Percentiles rank a stretch among this genome's conserved stretches.
Evolutionary conservation across 2,888 invertebrate species (phyloP).

Genomic region (Noctua fimbriata): DNA sequence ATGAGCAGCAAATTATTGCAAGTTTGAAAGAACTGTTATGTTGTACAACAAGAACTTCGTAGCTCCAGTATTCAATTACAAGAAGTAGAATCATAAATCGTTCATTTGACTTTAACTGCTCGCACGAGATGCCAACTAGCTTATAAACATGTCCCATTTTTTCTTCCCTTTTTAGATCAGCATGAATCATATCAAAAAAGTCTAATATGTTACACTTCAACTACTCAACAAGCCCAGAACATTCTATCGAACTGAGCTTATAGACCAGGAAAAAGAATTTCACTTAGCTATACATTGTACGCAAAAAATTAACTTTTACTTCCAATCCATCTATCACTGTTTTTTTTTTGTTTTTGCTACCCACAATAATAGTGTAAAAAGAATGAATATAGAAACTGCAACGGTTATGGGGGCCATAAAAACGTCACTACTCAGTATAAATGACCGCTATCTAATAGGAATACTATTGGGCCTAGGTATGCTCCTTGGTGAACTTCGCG

Average conservation of each 20-base stretch:
- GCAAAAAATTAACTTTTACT: conserved; percentile 53
- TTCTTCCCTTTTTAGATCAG: conserved; percentile 51
- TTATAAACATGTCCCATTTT: conserved; percentile 65
- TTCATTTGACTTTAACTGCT: conserved; percentile 54
- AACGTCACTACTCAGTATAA: conserved; percentile 64
- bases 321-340: conserved; percentile 63
- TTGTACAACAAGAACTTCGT: conserved; percentile 36
- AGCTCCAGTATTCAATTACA: conserved; percentile 50
- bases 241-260: conserved; percentile 56
- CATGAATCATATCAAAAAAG: conserved; percentile 55
- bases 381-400: conserved; percentile 57
- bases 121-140: conserved; percentile 55
- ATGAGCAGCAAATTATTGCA: conserved; percentile 30
- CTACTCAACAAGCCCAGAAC: conserved; percentile 58
- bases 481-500: conserved; percentile 70
- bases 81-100: conserved; percentile 54
- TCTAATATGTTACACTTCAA: conserved; percentile 64
- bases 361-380: conserved; percentile 62
- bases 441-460: conserved; percentile 69
- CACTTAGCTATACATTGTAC: conserved; percentile 27
- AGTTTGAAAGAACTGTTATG: conserved; percentile 36
- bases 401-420: conserved; percentile 66
- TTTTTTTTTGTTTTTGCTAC: conserved; percentile 50
- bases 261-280: conserved; percentile 54
- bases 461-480: conserved; percentile 63